These are phyloP conservation scores for Lutraria rhynchaena DNA, from an alignment of 1,140 invertebrate genomes.

Conservation along the genomic window DNA sequence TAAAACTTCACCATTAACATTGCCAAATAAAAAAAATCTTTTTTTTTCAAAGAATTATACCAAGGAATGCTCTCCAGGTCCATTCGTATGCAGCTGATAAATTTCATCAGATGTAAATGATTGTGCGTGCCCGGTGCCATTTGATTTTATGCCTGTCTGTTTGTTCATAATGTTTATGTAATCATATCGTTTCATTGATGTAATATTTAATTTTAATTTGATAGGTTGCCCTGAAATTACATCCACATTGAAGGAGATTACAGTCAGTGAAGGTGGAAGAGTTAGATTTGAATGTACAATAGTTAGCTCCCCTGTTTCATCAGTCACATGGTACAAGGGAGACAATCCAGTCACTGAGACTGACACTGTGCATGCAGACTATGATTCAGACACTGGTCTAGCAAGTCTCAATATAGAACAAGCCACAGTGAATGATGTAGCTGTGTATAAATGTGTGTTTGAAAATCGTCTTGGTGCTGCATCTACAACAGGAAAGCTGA, in stretches of 20 bases:
- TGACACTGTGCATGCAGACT: constrained; percentile 55
- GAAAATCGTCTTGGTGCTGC: constrained; percentile 70
- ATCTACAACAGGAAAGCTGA: constrained; percentile 62
- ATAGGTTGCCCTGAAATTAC: constrained; percentile 72
- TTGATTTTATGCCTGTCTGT: too few relatives aligned
- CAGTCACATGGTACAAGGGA: constrained; percentile 71
- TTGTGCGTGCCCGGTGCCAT: too few relatives aligned
- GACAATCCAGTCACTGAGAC: constrained; percentile 46
- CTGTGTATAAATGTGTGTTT: constrained; percentile 69
- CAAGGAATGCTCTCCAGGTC: too few relatives aligned
- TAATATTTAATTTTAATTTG: constrained; percentile 9
- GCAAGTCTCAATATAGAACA: constrained; percentile 64
- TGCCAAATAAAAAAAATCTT: too few relatives aligned
- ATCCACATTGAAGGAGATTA: constrained; percentile 65
- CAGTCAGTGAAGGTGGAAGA: constrained; percentile 61
- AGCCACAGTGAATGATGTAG: constrained; percentile 57
- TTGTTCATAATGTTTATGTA: too few relatives aligned
- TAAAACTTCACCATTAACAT: too few relatives aligned
- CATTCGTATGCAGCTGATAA: too few relatives aligned
- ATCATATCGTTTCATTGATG: too few relatives aligned
- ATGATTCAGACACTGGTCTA: constrained; percentile 63
- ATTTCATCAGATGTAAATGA: too few relatives aligned
- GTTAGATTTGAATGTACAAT: constrained; percentile 68
- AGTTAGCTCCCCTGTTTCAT: constrained; percentile 58
- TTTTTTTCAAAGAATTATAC: too few relatives aligned